Evolutionary conservation across 2,797 vertebrate genomes (phyloP).

Genomic region (Philypnodon macrostomus): DNA sequence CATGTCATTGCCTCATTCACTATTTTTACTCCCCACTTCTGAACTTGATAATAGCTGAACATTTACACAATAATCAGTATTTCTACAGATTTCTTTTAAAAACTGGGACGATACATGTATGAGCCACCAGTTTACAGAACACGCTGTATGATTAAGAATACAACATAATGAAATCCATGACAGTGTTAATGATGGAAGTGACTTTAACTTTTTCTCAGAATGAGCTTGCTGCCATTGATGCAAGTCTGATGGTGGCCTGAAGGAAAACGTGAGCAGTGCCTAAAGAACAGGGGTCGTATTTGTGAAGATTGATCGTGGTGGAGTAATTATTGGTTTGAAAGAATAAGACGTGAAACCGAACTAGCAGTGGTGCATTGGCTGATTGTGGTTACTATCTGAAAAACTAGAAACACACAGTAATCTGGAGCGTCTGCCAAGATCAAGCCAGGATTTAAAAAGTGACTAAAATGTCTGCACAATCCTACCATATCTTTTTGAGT

Average conservation of each 20-base stretch:
- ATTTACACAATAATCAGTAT: slow-evolving; percentile 54
- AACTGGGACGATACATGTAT: slow-evolving; percentile 19
- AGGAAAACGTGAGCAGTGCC: slow-evolving; percentile 1
- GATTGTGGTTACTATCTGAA: no score
- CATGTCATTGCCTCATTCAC: neutral
- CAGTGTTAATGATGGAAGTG: slow-evolving; percentile 33
- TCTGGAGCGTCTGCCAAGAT: no score
- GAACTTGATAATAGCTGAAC: slow-evolving; percentile 49
- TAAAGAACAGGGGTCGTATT: no score
- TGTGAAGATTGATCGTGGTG: no score
- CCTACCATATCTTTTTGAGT: no score
- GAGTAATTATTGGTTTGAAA: no score
- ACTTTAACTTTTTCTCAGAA: slow-evolving; percentile 24
- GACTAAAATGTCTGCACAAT: no score
- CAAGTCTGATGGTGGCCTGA: slow-evolving; percentile 27
- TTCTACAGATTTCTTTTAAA: slow-evolving; percentile 42
- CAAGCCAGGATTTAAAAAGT: no score
- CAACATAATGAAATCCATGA: slow-evolving; percentile 16
- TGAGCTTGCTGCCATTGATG: slow-evolving; percentile 29
- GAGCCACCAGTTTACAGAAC: slow-evolving; percentile 48
- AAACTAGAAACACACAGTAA: no score
- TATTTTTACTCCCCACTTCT: slow-evolving; percentile 34
- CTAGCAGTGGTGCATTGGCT: no score
- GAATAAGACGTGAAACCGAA: no score
- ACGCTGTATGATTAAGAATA: slow-evolving; percentile 23